Percentiles rank a stretch among this genome's conserved stretches.
Evolutionary conservation across 2,797 vertebrate species (phyloP).

Genomic region (Miichthys miiuy): DNA sequence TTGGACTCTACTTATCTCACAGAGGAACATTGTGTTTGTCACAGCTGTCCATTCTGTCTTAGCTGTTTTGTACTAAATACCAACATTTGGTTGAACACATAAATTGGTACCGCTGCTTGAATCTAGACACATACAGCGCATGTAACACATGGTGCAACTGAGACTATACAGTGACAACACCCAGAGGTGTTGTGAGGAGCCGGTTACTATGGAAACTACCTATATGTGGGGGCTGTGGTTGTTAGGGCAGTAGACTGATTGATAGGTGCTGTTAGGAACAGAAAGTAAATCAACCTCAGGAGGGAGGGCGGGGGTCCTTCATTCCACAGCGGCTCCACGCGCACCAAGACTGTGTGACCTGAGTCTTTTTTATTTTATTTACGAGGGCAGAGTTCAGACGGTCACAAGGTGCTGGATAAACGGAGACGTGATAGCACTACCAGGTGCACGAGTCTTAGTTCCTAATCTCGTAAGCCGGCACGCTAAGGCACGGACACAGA

Average conservation of each 20-base stretch:
- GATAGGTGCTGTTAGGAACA: constrained; percentile 40
- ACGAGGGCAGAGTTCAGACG: constrained; percentile 13
- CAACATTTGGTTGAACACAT: neutral
- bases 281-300: constrained; percentile 29
- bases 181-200: constrained; percentile 24
- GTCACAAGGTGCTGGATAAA: constrained; percentile 28
- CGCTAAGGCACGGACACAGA: neutral
- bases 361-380: constrained; percentile 4
- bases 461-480: constrained; percentile 32
- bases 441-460: neutral
- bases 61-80: neutral
- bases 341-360: neutral
- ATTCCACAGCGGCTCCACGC: constrained; percentile 2
- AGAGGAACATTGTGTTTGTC: neutral
- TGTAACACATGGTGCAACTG: constrained; percentile 1
- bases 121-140: neutral
- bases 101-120: neutral
- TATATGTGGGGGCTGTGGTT: constrained; percentile 31
- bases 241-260: constrained; percentile 40
- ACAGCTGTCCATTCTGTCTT: neutral
- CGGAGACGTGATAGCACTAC: neutral
- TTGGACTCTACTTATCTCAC: neutral
- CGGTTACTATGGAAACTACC: constrained; percentile 71
- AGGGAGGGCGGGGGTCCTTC: constrained; percentile 3
- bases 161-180: constrained; percentile 44